Base-by-base conservation (phyloP, 2,797 vertebrate genomes). In the Karalla daura region DNA sequence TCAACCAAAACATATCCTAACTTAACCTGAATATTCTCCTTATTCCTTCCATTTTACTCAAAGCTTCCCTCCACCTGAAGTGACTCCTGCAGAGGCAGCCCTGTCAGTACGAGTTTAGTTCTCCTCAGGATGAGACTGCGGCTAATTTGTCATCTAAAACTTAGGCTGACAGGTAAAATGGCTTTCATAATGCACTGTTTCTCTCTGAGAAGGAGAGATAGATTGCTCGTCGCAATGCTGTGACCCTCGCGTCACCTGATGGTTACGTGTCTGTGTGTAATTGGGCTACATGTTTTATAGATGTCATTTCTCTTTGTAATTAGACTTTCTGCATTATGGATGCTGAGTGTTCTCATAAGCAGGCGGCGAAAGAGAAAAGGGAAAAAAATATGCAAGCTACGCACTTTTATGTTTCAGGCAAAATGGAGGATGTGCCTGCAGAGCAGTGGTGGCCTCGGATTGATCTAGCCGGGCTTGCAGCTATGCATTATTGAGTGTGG, bases 401-500 rank as follows among this genome's bases (percentile, higher is more conserved):
- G 55, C 52, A 50, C 69, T 76, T 86, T 74, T 53, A 39, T 46
- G 76, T 63, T 70, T 1, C n/a, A 40, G 47, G 52, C 71, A 81
- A 84, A 77, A 82, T 65, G 67, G 69, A 66, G 52, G 54, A 47
- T 23, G 52, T 1, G n/a, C n/a, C 39, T 33, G 30, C 37, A 37
- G 65, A 71, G 64, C 52, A 30, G 53, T 6, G 32, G 40, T 15
- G 27, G 32, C 46, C 44, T 39, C 23, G 3, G 62, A 36, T 55
- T 23, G 70, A 40, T 77, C 63, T 13, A 44, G 43, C 84, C 62
- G 17, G 60, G 36, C 69, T 59, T 54, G 52, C 61, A 67, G 79
- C 71, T 13, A 70, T 87, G 80, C 73, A 87, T 89, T 87, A 87
- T 87, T 85, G 71, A 89, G 74, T 23, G 72, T 60, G 66, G 65